Evolutionary conservation across 2,113 vertebrate genomes (phyloP), one percentile per base, ranked within the genome.

Genomic region (Ciconia boyciana): DNA sequence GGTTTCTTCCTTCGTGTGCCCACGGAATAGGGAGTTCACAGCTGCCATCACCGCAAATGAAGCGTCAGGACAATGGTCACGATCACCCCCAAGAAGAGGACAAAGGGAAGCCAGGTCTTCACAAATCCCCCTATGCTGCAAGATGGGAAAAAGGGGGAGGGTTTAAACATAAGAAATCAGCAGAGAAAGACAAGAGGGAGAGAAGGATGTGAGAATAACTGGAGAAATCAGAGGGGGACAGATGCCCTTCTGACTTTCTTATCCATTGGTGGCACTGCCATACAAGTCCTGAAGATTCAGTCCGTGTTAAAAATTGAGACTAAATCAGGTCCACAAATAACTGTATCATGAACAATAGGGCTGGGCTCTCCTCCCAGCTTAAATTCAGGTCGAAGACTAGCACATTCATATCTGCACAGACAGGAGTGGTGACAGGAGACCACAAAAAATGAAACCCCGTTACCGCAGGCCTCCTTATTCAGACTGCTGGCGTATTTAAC

Each of bases 71-170:
- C 97, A 87, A 99, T 64, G 1, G 98, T 99, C 81, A 98, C 83
- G 36, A 99, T 97, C 94, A 99, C 95, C 62, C 99, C 99, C 92
- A 98, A 95, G 86, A 99, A 97, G 91, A 99, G 99, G 49, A 99
- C 34, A 89, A 99, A 99, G 72, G 99, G 99, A 51, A 99, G 98
- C 99, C 99, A 99, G 84, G 99, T 99, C 98, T 99, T 99, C 98
- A 99, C 98, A 83, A 99, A 99, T 2, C 99, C 99, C 13, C 98
- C 98, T 71, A 99, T 88, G 83, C 99, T 99, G 98, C 60, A 97
- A 71, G 20, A 34, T 2, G 70, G 46, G 48, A 69, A 60, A 41
- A 25, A 13, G 26, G 10, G 16, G 15, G 7, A 21, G 48, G 21
- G 28, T 60, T 57, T 36, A 15, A 71, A 79, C 0, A 3, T 6